Evolutionary conservation across 2,888 invertebrate genomes (phyloP).

Genomic region (Andrena dorsata): DNA sequence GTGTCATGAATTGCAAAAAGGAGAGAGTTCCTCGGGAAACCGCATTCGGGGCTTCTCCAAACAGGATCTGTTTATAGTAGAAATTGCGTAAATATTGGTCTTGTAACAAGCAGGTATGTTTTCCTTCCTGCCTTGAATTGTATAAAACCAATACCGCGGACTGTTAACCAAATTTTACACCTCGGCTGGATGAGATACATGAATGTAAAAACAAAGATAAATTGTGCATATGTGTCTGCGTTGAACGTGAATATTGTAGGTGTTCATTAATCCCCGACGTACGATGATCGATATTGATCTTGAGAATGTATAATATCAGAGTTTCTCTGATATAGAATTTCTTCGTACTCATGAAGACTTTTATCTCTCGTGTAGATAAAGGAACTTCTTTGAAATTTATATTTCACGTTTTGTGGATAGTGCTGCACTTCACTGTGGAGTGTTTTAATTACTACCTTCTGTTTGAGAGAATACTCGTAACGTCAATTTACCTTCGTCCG

Average conservation of each 20-base stretch:
- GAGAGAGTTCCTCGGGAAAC: constrained; percentile 11
- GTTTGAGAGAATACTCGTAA: neutral
- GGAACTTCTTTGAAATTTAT: too few relatives aligned
- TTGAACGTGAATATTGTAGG: too few relatives aligned
- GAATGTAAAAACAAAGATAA: constrained; percentile 1
- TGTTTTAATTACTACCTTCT: neutral
- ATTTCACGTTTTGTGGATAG: neutral
- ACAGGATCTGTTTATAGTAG: constrained; percentile 39
- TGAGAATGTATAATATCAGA: too few relatives aligned
- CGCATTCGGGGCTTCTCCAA: constrained; percentile 15
- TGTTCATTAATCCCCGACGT: too few relatives aligned
- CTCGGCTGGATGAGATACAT: too few relatives aligned
- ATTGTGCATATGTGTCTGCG: too few relatives aligned
- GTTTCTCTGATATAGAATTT: too few relatives aligned
- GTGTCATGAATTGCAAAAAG: neutral
- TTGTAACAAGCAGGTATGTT: constrained; percentile 39
- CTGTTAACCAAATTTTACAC: constrained; percentile 28
- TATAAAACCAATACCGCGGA: constrained; percentile 25
- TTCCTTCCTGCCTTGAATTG: neutral
- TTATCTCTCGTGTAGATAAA: too few relatives aligned
- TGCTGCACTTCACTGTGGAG: neutral
- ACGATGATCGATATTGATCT: too few relatives aligned
- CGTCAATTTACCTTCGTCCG: constrained; percentile 23
- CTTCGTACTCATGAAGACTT: too few relatives aligned
- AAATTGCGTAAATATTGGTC: constrained; percentile 34